phyloP scores from a whole-genome alignment of 2,113 vertebrate genomes.

The Tor tambroides region DNA sequence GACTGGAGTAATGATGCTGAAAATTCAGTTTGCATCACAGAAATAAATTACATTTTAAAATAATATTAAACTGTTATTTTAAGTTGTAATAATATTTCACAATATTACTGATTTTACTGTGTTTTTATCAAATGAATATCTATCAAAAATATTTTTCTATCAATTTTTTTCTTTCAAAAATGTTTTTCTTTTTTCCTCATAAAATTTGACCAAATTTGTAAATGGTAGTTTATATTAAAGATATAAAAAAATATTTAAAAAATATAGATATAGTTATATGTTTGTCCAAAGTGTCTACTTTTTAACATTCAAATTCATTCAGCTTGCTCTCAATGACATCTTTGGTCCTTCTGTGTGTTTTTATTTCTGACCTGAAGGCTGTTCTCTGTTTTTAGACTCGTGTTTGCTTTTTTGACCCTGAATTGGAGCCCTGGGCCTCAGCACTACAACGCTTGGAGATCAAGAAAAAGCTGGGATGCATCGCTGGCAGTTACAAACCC shows the following conservation, averaged over 20 bases:
- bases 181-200: no score
- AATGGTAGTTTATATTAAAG: no score
- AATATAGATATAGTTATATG: not conserved
- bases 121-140: not conserved
- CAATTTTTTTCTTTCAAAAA: no score
- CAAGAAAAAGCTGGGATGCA: conserved; percentile 65
- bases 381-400: conserved; percentile 51
- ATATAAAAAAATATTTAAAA: no score
- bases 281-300: not conserved
- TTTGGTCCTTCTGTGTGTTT: not conserved
- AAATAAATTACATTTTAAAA: not conserved
- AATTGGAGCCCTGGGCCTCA: conserved; percentile 53
- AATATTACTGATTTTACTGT: not conserved
- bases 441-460: conserved; percentile 64
- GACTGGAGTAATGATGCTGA: not conserved
- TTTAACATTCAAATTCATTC: no score
- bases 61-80: not conserved
- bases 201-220: no score
- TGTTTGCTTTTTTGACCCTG: conserved; percentile 43
- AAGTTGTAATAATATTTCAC: not conserved
- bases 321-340: not conserved
- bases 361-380: conserved; percentile 14
- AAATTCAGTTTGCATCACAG: not conserved
- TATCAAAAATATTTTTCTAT: no score
- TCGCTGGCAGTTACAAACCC: conserved; percentile 54